Evolutionary conservation across 2,888 invertebrate species (phyloP).

Genomic region (Cybosia mesomella): DNA sequence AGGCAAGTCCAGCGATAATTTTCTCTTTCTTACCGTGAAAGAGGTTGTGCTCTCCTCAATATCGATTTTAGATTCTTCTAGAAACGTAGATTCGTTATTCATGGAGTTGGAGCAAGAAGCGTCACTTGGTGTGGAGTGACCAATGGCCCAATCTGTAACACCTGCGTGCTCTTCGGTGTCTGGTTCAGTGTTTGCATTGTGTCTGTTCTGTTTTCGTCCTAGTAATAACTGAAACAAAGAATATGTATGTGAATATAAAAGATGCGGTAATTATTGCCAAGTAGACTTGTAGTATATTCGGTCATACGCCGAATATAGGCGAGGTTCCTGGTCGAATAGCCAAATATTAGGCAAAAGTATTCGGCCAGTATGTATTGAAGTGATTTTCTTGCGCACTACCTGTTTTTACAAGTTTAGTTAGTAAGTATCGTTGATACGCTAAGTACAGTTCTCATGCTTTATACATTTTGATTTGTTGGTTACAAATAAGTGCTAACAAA

Average conservation of each 20-base stretch:
- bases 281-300: no score
- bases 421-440: no score
- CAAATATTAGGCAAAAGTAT: no score
- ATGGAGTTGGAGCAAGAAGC: neutral
- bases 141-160: neutral
- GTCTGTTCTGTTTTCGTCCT: neutral
- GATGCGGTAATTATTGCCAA: no score
- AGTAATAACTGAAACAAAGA: neutral
- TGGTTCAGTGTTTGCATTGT: neutral
- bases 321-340: no score
- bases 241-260: neutral
- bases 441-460: no score
- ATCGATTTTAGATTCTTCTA: neutral
- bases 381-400: no score
- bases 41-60: neutral
- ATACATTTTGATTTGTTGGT: no score
- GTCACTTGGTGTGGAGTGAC: constrained; percentile 5
- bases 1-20: neutral
- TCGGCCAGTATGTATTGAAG: no score
- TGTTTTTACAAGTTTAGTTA: no score
- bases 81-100: neutral
- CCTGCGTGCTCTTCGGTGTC: neutral
- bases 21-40: neutral
- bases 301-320: no score
- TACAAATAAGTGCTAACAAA: no score